These are phyloP conservation scores for Pithys albifrons DNA, from an alignment of 2,113 vertebrate genomes.

Conservation along the genomic window DNA sequence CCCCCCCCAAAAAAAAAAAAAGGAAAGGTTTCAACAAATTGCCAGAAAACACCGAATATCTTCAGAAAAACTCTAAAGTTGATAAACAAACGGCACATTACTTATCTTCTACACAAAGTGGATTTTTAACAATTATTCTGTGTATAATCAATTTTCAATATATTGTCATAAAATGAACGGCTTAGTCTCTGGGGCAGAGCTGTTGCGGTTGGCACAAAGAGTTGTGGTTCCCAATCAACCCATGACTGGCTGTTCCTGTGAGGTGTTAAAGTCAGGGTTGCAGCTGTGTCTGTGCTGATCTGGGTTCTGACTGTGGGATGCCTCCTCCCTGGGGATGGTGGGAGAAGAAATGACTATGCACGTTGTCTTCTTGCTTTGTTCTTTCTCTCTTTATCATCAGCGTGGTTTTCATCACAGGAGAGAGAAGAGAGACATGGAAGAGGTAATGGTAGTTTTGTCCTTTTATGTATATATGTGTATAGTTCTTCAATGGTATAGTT, in stretches of 20 bases:
- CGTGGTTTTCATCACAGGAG: not conserved
- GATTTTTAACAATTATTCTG: not conserved
- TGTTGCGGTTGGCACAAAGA: not conserved
- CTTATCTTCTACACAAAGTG: not conserved
- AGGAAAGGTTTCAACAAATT: not conserved
- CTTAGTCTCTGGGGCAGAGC: not conserved
- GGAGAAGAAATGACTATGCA: not conserved
- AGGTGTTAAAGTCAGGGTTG: not conserved
- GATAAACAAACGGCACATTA: not conserved
- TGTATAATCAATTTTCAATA: not conserved
- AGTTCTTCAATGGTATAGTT: not conserved
- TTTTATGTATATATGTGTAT: not conserved
- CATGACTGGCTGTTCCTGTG: not conserved
- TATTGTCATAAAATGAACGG: fast-evolving
- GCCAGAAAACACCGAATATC: not conserved
- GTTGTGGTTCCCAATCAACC: not conserved
- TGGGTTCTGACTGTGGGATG: not conserved
- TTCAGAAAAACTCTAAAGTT: not conserved
- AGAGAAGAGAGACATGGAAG: not conserved
- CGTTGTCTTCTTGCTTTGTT: fast-evolving
- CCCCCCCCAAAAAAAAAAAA: too few species aligned
- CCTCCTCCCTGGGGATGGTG: not conserved
- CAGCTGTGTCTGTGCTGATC: too few species aligned
- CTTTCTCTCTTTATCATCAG: not conserved
- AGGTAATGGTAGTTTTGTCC: not conserved